Conservation (phyloP, 2,797 vertebrate species). For the Coreius guichenoti region DNA sequence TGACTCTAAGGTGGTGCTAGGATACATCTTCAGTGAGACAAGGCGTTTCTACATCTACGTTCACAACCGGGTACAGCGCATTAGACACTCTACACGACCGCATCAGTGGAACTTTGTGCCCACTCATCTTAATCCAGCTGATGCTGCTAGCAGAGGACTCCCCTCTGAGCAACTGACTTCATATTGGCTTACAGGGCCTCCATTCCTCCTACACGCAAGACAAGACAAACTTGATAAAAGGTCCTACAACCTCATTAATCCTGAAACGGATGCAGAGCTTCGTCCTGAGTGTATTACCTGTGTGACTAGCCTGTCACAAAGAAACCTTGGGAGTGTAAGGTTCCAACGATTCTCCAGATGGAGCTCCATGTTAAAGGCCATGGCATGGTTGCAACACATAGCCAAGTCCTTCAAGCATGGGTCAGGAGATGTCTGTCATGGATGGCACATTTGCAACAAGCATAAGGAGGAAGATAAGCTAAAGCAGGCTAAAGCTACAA, state of each 20-base stretch:
- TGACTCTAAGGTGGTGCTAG: not conserved
- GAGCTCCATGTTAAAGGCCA: not conserved
- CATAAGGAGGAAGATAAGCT: not conserved
- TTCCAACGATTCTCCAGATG: not conserved
- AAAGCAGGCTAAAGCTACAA: not conserved
- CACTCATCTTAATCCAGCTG: not conserved
- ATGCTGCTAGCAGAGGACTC: not conserved
- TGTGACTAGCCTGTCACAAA: not conserved
- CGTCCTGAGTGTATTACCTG: not conserved
- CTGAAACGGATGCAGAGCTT: not conserved
- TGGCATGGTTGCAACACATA: not conserved
- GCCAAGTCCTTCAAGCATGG: not conserved
- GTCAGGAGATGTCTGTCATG: not conserved
- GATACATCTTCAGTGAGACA: not conserved
- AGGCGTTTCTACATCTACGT: not conserved
- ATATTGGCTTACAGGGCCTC: not conserved
- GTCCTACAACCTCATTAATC: not conserved
- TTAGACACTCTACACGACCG: not conserved
- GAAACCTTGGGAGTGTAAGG: not conserved
- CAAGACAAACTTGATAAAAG: not conserved
- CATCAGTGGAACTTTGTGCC: not conserved
- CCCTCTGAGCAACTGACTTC: not conserved
- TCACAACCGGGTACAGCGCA: not conserved
- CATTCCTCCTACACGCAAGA: not conserved
- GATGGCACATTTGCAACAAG: not conserved